A percentile compares a stretch with the other conserved stretches of the same genome.
Evolutionary conservation across 2,113 vertebrate species (phyloP).

Genomic region (Cygnus atratus): DNA sequence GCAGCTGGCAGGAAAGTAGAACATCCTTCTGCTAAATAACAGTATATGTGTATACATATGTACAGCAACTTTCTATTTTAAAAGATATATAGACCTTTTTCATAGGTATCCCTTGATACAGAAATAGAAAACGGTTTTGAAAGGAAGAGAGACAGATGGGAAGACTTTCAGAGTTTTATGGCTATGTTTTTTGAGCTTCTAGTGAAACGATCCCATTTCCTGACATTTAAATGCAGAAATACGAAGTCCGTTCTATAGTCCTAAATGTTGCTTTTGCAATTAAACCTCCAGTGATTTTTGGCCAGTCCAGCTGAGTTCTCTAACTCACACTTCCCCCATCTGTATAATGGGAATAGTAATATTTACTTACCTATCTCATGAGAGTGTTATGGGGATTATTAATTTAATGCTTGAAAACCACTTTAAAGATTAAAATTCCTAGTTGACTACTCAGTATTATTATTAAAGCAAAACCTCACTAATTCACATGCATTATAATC

Average conservation of each 20-base stretch:
- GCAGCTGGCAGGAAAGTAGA: constrained; percentile 31
- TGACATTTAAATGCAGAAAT: neutral
- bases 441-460: neutral
- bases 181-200: neutral
- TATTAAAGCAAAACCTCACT: constrained; percentile 40
- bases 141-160: neutral
- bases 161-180: constrained; percentile 3
- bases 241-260: neutral
- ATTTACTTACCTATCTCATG: constrained; percentile 12
- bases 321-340: neutral
- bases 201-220: neutral
- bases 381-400: constrained; percentile 23
- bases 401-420: constrained; percentile 40
- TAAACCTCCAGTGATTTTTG: neutral
- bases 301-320: neutral
- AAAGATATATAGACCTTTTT: constrained; percentile 33
- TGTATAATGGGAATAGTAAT: neutral
- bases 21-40: constrained; percentile 20
- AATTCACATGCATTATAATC: constrained; percentile 20
- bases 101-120: neutral
- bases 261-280: neutral
- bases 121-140: constrained; percentile 36
- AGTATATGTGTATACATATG: neutral
- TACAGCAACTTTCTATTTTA: constrained; percentile 24
- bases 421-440: constrained; percentile 51